Evolutionary conservation across 2,888 invertebrate species (phyloP).

Genomic region (Malthinus seriepunctatus): DNA sequence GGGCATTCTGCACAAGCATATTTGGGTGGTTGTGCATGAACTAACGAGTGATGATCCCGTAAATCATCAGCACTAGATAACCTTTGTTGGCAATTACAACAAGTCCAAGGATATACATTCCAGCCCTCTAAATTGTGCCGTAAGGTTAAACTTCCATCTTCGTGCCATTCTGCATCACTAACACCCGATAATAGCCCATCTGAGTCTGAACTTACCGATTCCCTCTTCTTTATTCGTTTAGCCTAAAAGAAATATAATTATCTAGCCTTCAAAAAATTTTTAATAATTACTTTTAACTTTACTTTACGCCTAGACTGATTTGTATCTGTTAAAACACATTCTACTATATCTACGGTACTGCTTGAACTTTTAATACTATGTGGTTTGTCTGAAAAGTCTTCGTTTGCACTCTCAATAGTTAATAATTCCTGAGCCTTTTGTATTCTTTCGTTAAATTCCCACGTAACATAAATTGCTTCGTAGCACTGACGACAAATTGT

Average conservation of each 20-base stretch:
- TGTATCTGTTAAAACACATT: conserved; percentile 15
- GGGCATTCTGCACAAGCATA: conserved; percentile 71
- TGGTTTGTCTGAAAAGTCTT: neutral
- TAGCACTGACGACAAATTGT: conserved; percentile 48
- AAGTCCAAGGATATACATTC: conserved; percentile 59
- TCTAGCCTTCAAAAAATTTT: neutral
- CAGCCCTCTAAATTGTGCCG: conserved; percentile 49
- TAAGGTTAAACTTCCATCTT: conserved; percentile 48
- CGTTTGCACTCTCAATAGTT: conserved; percentile 20
- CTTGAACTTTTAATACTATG: conserved; percentile 3
- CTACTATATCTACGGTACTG: conserved; percentile 11
- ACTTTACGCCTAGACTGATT: conserved; percentile 25
- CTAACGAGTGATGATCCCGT: conserved; percentile 63
- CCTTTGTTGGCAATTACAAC: conserved; percentile 58
- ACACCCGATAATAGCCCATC: conserved; percentile 34
- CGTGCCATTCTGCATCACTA: conserved; percentile 44
- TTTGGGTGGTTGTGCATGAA: conserved; percentile 65
- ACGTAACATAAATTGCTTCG: conserved; percentile 49
- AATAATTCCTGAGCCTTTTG: conserved; percentile 50
- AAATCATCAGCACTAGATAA: conserved; percentile 57
- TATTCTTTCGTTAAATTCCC: conserved; percentile 51
- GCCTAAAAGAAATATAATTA: conserved; percentile 5
- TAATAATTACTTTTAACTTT: conserved; percentile 15
- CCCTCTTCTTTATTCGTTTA: conserved; percentile 19
- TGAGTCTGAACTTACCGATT: conserved; percentile 23